Percentiles rank a stretch among this genome's conserved stretches.
Evolutionary conservation across 2,113 vertebrate species (phyloP).

Genomic region (Chloropsis cyanopogon): DNA sequence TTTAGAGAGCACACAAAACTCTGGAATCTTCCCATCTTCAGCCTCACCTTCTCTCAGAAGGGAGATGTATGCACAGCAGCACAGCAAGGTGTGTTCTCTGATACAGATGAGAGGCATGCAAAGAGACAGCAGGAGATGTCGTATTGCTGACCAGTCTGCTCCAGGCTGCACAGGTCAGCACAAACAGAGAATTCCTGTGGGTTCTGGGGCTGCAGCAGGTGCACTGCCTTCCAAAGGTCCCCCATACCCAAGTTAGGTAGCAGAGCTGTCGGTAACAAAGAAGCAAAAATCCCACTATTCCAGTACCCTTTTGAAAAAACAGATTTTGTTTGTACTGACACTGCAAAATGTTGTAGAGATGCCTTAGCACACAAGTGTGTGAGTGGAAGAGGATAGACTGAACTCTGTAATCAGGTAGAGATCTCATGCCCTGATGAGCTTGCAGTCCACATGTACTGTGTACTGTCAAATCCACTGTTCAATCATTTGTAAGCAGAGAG

Average conservation of each 20-base stretch:
- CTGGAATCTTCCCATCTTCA: neutral
- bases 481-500: neutral
- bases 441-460: neutral
- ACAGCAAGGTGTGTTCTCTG: neutral
- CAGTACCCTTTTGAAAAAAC: neutral
- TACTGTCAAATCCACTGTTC: neutral
- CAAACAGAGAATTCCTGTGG: neutral
- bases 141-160: too few species aligned
- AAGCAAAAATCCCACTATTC: neutral
- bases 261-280: neutral
- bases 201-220: neutral
- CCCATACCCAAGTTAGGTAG: rapidly evolving
- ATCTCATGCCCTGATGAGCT: neutral
- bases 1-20: neutral
- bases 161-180: neutral
- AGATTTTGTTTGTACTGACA: neutral
- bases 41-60: neutral
- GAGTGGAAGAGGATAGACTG: neutral
- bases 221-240: neutral
- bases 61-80: neutral
- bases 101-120: rapidly evolving
- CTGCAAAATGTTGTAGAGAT: neutral
- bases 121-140: neutral
- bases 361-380: rapidly evolving
- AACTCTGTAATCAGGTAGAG: neutral